Percentiles rank a stretch among this genome's conserved stretches.
phyloP scores from a whole-genome alignment of 1,140 invertebrate genomes.

The Drosophila nebulosa region DNA sequence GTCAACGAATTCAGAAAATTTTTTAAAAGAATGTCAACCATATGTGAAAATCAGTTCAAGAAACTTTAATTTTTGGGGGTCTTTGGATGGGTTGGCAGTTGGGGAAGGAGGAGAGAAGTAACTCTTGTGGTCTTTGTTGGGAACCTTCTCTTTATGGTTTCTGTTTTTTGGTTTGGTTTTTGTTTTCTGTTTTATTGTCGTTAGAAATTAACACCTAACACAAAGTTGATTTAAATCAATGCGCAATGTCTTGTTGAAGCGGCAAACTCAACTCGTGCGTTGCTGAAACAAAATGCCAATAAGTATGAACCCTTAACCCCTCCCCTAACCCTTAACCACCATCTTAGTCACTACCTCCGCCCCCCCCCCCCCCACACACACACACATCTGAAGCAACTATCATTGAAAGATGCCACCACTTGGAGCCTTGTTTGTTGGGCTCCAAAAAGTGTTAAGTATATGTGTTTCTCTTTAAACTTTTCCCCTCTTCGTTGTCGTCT shows the following conservation, averaged over 20 bases:
- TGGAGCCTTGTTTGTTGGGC: conserved; percentile 65
- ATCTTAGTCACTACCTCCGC: too few species aligned
- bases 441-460: conserved; percentile 79
- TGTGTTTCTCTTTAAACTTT: conserved; percentile 32
- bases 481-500: background rate
- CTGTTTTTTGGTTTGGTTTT: conserved; percentile 27
- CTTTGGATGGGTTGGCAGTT: too few species aligned
- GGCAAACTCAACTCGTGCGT: conserved; percentile 63
- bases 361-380: too few species aligned
- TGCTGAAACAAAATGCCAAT: conserved; percentile 74
- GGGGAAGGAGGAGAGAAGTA: background rate
- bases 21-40: background rate
- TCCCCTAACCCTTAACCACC: background rate
- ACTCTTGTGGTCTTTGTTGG: background rate
- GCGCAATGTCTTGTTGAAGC: conserved; percentile 47
- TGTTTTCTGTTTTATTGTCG: conserved; percentile 50
- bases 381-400: too few species aligned
- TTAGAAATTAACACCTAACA: conserved; percentile 57
- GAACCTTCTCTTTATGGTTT: background rate
- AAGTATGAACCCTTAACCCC: conserved; percentile 8
- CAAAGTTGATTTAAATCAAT: conserved; percentile 76
- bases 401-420: background rate
- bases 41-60: conserved; percentile 68
- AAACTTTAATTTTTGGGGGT: conserved; percentile 22
- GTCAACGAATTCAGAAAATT: conserved; percentile 56